These are phyloP conservation scores for Toxostoma redivivum DNA, from an alignment of 2,113 vertebrate genomes.

Conservation along the genomic window DNA sequence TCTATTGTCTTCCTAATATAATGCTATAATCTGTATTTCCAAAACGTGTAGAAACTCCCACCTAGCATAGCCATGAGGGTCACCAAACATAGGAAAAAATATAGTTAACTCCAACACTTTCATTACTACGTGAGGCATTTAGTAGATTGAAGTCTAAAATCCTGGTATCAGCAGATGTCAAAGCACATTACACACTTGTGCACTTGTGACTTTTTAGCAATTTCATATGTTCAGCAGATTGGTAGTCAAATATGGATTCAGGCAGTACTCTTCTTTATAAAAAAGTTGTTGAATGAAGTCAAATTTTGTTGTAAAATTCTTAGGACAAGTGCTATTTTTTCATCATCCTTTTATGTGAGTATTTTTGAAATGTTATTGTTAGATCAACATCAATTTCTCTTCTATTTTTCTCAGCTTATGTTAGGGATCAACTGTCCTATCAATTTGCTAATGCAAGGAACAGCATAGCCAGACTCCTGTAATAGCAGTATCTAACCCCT, in stretches of 20 bases:
- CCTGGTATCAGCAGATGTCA: not conserved
- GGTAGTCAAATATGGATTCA: not conserved
- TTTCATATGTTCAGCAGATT: not conserved
- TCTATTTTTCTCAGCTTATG: not conserved
- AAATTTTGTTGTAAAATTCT: not conserved
- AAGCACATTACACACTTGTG: not conserved
- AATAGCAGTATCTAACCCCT: not conserved
- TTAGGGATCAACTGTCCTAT: not conserved
- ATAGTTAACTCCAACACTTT: not conserved
- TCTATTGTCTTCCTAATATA: not conserved
- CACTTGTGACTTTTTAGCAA: not conserved
- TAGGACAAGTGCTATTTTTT: not conserved
- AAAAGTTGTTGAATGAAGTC: not conserved
- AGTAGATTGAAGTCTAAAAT: not conserved
- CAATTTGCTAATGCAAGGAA: not conserved
- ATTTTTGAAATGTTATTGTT: not conserved
- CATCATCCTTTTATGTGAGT: not conserved
- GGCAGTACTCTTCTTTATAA: not conserved
- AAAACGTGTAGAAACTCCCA: not conserved
- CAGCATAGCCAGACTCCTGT: not conserved
- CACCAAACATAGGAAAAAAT: not conserved
- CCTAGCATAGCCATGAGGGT: fast-evolving
- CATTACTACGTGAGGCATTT: not conserved
- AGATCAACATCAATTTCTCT: not conserved
- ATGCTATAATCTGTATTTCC: not conserved